Conservation (phyloP, 2,888 invertebrate genomes). For the Drosophila nigricruria region DNA sequence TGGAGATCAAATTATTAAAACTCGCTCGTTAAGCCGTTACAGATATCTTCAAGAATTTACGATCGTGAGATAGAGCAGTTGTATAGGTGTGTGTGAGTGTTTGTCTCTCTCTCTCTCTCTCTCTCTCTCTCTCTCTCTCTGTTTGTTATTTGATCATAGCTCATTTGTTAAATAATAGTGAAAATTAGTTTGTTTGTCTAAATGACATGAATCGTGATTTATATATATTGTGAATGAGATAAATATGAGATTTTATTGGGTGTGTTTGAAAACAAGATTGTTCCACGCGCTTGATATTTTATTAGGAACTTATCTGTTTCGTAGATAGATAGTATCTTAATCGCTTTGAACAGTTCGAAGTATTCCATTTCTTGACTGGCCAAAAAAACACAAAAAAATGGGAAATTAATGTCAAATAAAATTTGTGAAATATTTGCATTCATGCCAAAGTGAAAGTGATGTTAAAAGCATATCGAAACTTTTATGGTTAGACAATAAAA, state of each 20-base stretch:
- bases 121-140: slow-evolving; percentile 9
- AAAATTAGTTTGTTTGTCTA: slow-evolving; percentile 70
- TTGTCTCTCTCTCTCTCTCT: background rate
- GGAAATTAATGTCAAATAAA: slow-evolving; percentile 1
- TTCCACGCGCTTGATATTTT: slow-evolving; percentile 27
- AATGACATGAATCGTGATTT: slow-evolving; percentile 67
- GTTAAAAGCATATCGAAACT: slow-evolving; percentile 1
- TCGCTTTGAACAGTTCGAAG: slow-evolving; percentile 14
- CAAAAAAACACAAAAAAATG: background rate
- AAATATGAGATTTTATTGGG: slow-evolving; percentile 41
- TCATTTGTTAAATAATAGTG: slow-evolving; percentile 76
- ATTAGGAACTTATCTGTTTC: slow-evolving; percentile 21
- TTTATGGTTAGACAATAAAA: slow-evolving; percentile 3
- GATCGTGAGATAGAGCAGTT: slow-evolving; percentile 38
- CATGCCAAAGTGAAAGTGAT: slow-evolving; percentile 16
- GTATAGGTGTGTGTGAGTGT: slow-evolving; percentile 10
- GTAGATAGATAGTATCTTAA: slow-evolving; percentile 21
- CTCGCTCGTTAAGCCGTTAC: slow-evolving; percentile 58
- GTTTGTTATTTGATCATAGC: slow-evolving; percentile 37
- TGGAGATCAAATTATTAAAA: slow-evolving; percentile 54
- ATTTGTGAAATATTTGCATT: slow-evolving; percentile 14
- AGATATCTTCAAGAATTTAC: slow-evolving; percentile 45
- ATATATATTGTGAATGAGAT: slow-evolving; percentile 45
- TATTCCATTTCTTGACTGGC: slow-evolving; percentile 1
- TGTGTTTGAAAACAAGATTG: slow-evolving; percentile 32